phyloP scores from a whole-genome alignment of 2,113 vertebrate species.

The Rhabdomys dilectus region DNA sequence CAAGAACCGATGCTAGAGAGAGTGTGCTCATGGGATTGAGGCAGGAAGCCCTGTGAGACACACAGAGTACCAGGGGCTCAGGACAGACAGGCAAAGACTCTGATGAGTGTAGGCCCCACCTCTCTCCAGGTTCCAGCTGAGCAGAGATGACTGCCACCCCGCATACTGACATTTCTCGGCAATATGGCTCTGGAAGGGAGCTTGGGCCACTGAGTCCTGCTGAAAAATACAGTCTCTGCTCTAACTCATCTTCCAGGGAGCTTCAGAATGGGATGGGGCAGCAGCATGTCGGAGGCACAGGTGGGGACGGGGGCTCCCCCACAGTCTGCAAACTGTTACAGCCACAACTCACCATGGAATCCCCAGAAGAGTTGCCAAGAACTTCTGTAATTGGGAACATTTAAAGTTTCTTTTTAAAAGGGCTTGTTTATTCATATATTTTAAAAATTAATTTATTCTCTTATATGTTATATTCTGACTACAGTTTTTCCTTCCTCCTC shows the following conservation, averaged over 20 bases:
- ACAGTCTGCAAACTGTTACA: accelerated
- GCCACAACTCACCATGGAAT: not conserved
- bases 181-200: not conserved
- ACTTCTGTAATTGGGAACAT: not conserved
- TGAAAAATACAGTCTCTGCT: not conserved
- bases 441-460: not conserved
- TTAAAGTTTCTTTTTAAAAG: no score
- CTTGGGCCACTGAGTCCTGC: not conserved
- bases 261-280: accelerated
- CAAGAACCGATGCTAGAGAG: accelerated
- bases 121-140: not conserved
- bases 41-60: not conserved
- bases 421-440: not conserved
- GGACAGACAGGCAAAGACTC: accelerated
- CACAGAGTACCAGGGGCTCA: accelerated
- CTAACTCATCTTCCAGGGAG: not conserved
- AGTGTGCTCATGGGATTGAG: not conserved
- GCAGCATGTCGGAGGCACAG: not conserved
- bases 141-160: accelerated
- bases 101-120: accelerated
- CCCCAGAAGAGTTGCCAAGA: no score
- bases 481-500: not conserved
- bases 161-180: accelerated
- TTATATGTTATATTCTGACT: not conserved
- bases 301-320: not conserved